Conservation (phyloP, 64 coral and sea anemone genomes). For the Montipora capricornis region DNA sequence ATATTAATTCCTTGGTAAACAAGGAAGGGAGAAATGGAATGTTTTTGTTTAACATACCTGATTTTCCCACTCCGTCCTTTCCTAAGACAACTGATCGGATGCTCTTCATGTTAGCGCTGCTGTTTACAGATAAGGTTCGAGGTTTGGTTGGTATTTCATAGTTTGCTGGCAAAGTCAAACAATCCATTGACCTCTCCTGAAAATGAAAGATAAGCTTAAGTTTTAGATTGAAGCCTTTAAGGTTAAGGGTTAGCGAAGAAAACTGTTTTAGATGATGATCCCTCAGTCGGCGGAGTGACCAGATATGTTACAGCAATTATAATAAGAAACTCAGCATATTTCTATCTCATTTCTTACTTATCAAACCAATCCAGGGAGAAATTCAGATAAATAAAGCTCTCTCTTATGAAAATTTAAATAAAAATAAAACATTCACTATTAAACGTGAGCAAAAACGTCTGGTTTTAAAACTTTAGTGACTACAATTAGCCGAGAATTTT, state of each 20-base stretch:
- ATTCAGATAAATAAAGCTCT: no score
- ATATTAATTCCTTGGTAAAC: not conserved
- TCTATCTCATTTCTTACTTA: no score
- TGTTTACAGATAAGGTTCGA: not conserved
- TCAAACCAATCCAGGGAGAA: no score
- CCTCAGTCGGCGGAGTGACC: no score
- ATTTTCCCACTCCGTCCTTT: constrained; percentile 53
- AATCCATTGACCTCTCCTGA: constrained; percentile 11
- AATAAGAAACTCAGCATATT: no score
- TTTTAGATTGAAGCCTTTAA: not conserved
- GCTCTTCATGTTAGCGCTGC: not conserved
- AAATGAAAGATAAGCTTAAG: not conserved
- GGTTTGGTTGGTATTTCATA: constrained; percentile 17
- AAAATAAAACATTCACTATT: no score
- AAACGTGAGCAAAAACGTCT: no score
- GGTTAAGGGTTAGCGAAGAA: no score
- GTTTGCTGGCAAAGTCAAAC: constrained; percentile 11
- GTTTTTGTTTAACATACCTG: constrained; percentile 32
- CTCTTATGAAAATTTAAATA: no score
- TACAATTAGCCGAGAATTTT: not conserved
- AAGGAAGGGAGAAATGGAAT: not conserved
- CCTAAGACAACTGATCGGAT: constrained; percentile 40
- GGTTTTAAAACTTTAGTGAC: no score
- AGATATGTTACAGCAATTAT: no score
- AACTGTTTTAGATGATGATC: no score